phyloP scores from a whole-genome alignment of 2,888 invertebrate species.

The Opisthograptis luteolata region DNA sequence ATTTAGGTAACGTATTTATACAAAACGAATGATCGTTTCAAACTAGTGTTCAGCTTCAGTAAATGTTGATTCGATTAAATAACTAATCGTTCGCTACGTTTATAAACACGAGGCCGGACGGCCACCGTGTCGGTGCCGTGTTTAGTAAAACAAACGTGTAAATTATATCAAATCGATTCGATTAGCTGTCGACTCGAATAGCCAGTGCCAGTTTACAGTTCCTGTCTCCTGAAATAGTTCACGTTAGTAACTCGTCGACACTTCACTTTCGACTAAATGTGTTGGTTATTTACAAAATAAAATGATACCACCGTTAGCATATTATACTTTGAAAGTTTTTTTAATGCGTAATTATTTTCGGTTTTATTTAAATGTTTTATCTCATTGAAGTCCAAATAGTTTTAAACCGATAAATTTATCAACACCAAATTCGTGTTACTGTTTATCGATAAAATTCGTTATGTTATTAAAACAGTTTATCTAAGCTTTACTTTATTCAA shows the following conservation, averaged over 20 bases:
- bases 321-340: too few relatives aligned
- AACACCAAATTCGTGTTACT: too few relatives aligned
- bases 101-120: slow-evolving; percentile 28
- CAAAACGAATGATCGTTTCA: background rate
- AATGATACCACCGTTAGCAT: too few relatives aligned
- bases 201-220: slow-evolving; percentile 12
- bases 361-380: too few relatives aligned
- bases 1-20: background rate
- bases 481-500: too few relatives aligned
- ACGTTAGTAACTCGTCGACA: background rate
- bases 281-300: too few relatives aligned
- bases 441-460: too few relatives aligned
- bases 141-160: slow-evolving; percentile 34
- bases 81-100: slow-evolving; percentile 17
- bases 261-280: too few relatives aligned
- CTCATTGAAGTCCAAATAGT: too few relatives aligned
- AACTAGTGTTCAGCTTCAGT: background rate
- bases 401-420: too few relatives aligned
- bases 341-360: too few relatives aligned
- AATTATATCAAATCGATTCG: slow-evolving; percentile 19
- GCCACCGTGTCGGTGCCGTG: slow-evolving; percentile 15
- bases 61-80: background rate
- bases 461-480: too few relatives aligned
- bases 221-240: slow-evolving; percentile 10
- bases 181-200: slow-evolving; percentile 13